Base-by-base conservation (phyloP, 2,797 vertebrate genomes). In the Gymnodraco acuticeps region DNA sequence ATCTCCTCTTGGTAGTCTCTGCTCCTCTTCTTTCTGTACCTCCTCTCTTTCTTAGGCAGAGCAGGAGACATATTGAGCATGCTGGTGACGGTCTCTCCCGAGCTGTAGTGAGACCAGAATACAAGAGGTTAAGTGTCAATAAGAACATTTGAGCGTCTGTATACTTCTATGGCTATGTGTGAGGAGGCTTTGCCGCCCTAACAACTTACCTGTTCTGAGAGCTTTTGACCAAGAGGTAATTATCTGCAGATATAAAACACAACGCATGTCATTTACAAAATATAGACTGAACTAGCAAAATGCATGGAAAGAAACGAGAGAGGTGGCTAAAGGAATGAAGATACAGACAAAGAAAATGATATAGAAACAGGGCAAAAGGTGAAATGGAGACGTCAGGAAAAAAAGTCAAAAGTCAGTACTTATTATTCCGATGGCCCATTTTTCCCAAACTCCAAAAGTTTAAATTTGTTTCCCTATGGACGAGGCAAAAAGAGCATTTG, bases 151-250 rank as follows among this genome's bases (percentile, higher is more conserved):
- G 5, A 31, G 23, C 33, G 3, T 43, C 64, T 41, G 42, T 53
- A 46, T 17, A 11, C 0, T 45, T 0, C 13, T 17, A 8, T 23
- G n/a, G 5, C 23, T 52, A 2, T 10, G 16, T n/a, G n/a, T n/a
- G n/a, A n/a, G n/a, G n/a, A n/a, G n/a, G n/a, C n/a, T n/a, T n/a
- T n/a, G n/a, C n/a, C 1, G 1, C 2, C 1, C 0, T 41, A 17
- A 38, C 20, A 83, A 77, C 95, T 52, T 94, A 98, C 98, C 98
- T 98, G 96, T 96, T 97, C 72, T 97, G 96, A 3, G 96, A 95
- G 38, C 96, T 96, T 93, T 97, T 98, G 90, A 98, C 96, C 94
- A 99, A 93, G 91, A 96, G 95, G 89, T 97, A 97, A 84, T 94
- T 96, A 88, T 95, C 97, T 99, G 95, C 31, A 83, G 60, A 70